Base-by-base conservation (phyloP, 2,888 invertebrate genomes). In the Diarsia brunnea region DNA sequence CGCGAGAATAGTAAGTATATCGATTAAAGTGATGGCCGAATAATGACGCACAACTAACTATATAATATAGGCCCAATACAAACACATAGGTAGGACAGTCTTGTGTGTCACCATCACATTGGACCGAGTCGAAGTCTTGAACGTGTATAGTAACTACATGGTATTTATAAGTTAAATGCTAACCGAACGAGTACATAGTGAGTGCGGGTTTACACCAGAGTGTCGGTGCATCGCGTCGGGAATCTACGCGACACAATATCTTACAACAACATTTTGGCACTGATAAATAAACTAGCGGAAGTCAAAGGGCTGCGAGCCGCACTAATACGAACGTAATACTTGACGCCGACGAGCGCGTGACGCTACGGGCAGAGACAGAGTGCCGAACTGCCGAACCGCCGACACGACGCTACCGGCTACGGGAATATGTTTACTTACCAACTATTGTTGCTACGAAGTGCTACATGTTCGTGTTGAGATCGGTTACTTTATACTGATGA, bases 231-330 rank as follows among this genome's bases (percentile, higher is more conserved):
- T 61, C 67, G 71, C 61, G 73, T 2, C 55, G 55, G 79, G 81
- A 74, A 80, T 76, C 63, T 19, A 58, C 61, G 14, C 38, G 14
- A 14, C 19, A 16, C 47, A 45, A 63, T 77, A 72, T 84, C 88
- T 88, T 89, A 87, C 81, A 73, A 89, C 87, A 81, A 91, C 86
- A 91, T 91, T 92, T 93, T 93, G 93, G 93, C 93, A 93, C 93
- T 91, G 90, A 88, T 79, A 89, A 64, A 89, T 84, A 86, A 73
- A 71, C 71, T 78, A 82, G 82, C 76, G 67, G 55, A 67, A 82
- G 49, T 75, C 65, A 55, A 24, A 5, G 31, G 66, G 68, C 61
- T n/a, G 66, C 47, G 31, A 4, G 53, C 53, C 47, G 61, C 77
- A 27, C 53, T 31, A 4, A 27, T n/a, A 43, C 51, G 43, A 27